These are phyloP conservation scores for Microctenopoma stevenorrisi DNA, from an alignment of 2,797 vertebrate species.

Conservation along the genomic window DNA sequence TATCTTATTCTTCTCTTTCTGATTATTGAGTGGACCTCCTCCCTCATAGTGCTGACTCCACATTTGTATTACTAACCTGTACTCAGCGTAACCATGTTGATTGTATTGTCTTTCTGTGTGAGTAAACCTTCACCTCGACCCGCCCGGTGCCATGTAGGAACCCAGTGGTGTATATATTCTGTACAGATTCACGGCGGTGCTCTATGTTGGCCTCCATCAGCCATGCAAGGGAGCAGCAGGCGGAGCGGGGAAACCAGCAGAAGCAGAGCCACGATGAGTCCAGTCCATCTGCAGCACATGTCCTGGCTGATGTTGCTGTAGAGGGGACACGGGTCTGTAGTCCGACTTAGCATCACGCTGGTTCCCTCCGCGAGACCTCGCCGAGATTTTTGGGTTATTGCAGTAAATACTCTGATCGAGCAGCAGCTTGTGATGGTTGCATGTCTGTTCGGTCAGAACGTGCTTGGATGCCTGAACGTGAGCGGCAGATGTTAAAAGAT, in stretches of 20 bases:
- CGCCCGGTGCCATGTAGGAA: conserved; percentile 91
- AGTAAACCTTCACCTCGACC: conserved; percentile 91
- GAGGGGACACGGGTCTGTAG: too few species aligned
- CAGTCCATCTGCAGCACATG: neutral
- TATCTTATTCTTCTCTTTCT: conserved; percentile 63
- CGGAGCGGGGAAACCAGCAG: conserved; percentile 15
- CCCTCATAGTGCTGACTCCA: conserved; percentile 83
- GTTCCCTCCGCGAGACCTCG: too few species aligned
- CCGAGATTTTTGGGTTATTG: too few species aligned
- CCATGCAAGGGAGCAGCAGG: conserved; percentile 59
- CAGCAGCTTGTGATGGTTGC: too few species aligned
- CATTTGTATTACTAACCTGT: conserved; percentile 89
- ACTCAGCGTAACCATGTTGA: conserved; percentile 96
- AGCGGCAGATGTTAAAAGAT: too few species aligned
- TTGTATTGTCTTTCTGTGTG: conserved; percentile 96
- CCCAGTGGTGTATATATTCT: conserved; percentile 94
- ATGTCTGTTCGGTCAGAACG: too few species aligned
- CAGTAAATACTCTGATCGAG: too few species aligned
- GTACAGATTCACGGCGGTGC: conserved; percentile 88
- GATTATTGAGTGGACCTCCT: conserved; percentile 86
- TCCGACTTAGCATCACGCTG: too few species aligned
- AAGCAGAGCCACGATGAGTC: neutral
- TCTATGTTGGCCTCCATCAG: conserved; percentile 86
- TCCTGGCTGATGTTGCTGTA: neutral
- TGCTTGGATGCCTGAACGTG: too few species aligned